Evolutionary conservation across 2,888 invertebrate species (phyloP).

Genomic region (Zaprionus obscuricornis): DNA sequence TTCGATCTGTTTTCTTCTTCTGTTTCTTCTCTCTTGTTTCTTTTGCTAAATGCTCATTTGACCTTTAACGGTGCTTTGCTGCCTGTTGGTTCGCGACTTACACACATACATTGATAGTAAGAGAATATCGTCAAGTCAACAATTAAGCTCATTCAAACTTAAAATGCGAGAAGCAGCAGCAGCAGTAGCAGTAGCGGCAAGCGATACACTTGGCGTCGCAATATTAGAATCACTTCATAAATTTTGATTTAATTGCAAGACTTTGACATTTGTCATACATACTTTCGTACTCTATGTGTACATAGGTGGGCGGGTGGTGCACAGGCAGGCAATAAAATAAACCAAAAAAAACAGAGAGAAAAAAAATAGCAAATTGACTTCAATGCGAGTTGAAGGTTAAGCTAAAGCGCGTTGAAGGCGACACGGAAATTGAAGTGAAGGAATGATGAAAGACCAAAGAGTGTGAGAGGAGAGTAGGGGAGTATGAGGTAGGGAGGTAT

Average conservation of each 20-base stretch:
- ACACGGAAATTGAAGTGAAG: slow-evolving; percentile 66
- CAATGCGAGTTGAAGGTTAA: slow-evolving; percentile 78
- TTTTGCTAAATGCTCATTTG: slow-evolving; percentile 69
- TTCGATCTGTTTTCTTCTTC: too few species aligned
- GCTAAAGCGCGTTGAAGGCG: slow-evolving; percentile 46
- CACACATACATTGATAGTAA: slow-evolving; percentile 17
- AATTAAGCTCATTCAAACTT: slow-evolving; percentile 77
- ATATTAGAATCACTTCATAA: slow-evolving; percentile 67
- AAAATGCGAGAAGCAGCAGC: slow-evolving; percentile 61
- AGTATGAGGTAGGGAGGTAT: slow-evolving; percentile 5
- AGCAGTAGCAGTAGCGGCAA: slow-evolving; percentile 49
- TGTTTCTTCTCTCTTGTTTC: slow-evolving; percentile 20
- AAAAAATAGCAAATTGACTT: slow-evolving; percentile 58
- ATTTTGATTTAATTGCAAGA: slow-evolving; percentile 64
- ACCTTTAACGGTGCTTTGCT: slow-evolving; percentile 72
- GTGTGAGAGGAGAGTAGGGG: too few species aligned
- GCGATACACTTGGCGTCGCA: slow-evolving; percentile 48
- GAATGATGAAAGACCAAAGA: slow-evolving; percentile 13
- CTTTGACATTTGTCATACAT: slow-evolving; percentile 7
- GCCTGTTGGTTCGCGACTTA: slow-evolving; percentile 49
- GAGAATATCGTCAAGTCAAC: slow-evolving; percentile 47
- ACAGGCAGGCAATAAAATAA: slow-evolving; percentile 16
- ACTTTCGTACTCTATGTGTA: not conserved
- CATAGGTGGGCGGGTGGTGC: slow-evolving; percentile 28
- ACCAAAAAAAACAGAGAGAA: slow-evolving; percentile 4